phyloP scores from a whole-genome alignment of 2,113 vertebrate species.

The Callithrix jacchus region DNA sequence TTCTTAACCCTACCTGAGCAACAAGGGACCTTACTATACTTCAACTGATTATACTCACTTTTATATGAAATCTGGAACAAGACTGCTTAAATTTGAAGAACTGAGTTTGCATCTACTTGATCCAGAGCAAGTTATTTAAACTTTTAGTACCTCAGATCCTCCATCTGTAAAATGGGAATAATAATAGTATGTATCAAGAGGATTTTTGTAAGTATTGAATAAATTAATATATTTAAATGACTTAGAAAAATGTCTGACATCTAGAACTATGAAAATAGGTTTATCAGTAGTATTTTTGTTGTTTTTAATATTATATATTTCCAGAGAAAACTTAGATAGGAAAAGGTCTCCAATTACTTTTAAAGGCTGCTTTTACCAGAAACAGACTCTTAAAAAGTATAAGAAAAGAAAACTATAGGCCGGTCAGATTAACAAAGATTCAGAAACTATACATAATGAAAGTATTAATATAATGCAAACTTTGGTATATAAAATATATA shows the following conservation, averaged over 20 bases:
- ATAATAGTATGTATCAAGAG: not conserved
- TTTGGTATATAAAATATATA: not conserved
- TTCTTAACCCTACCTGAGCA: not conserved
- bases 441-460: not conserved
- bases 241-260: not conserved
- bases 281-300: not conserved
- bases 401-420: not conserved
- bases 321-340: not conserved
- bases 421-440: not conserved
- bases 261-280: not conserved
- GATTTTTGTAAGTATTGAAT: not conserved
- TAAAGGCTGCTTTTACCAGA: not conserved
- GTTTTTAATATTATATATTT: not conserved
- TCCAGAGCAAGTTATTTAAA: not conserved
- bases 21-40: no score
- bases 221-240: not conserved
- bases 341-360: not conserved
- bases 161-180: not conserved
- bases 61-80: not conserved
- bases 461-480: not conserved
- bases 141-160: not conserved
- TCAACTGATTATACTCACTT: no score
- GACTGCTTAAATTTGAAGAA: not conserved
- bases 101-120: not conserved
- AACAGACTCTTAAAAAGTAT: not conserved